Conservation (phyloP, 1,140 invertebrate species). For the Orius insidiosus region DNA sequence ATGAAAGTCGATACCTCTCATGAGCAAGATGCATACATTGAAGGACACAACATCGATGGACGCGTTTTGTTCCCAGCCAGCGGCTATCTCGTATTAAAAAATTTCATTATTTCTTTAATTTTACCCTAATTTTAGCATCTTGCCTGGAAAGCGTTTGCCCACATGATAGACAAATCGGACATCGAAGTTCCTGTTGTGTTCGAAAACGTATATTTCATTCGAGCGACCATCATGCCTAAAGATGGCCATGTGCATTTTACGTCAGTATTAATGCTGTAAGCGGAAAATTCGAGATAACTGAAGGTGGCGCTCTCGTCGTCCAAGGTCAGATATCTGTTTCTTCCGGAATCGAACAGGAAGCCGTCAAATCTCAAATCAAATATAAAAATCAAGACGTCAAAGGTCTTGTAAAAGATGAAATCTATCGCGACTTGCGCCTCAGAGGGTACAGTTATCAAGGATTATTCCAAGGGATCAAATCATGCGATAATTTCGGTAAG, state of each 20-base stretch:
- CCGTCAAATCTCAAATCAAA: conserved; percentile 28
- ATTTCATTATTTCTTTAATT: conserved; percentile 13
- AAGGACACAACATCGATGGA: conserved; percentile 89
- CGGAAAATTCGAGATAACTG: conserved; percentile 83
- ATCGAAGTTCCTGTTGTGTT: conserved; percentile 70
- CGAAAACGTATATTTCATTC: conserved; percentile 72
- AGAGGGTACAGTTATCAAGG: conserved; percentile 87
- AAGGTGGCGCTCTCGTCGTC: conserved; percentile 64
- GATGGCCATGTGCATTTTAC: conserved; percentile 65
- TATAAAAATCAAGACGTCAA: conserved; percentile 33
- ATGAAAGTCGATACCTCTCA: conserved; percentile 57
- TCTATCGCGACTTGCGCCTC: conserved; percentile 86
- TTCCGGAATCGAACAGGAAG: conserved; percentile 35
- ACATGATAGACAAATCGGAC: conserved; percentile 54
- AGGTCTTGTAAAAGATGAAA: conserved; percentile 48
- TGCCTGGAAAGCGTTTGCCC: conserved; percentile 85
- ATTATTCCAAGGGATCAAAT: conserved; percentile 63
- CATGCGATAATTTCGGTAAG: conserved; percentile 44
- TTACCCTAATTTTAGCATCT: conserved; percentile 32
- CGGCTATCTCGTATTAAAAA: conserved; percentile 59
- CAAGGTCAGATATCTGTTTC: conserved; percentile 54
- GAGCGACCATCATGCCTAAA: conserved; percentile 81
- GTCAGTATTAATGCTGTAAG: conserved; percentile 74
- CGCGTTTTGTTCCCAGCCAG: conserved; percentile 88
- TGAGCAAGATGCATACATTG: conserved; percentile 55